Conservation (phyloP, 1,140 invertebrate species). For the Drosophila pseudoananassae region DNA sequence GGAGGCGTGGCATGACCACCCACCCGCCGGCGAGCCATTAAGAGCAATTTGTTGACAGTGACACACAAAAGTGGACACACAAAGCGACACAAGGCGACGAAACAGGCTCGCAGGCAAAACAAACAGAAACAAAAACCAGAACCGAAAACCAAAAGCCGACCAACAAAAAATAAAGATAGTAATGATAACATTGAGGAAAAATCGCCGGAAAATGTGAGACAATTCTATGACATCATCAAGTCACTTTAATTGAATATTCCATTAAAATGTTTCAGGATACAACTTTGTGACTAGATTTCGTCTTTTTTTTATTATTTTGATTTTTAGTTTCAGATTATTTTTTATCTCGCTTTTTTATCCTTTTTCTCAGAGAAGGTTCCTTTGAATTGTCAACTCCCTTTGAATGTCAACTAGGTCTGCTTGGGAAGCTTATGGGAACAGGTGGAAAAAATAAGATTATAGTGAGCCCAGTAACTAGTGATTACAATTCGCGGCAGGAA, state of each 20-base stretch:
- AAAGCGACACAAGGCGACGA: conserved; percentile 50
- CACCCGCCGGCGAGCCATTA: conserved; percentile 67
- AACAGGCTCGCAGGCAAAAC: conserved; percentile 40
- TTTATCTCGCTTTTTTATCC: not conserved
- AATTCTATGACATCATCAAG: conserved; percentile 39
- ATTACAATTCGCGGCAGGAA: not conserved
- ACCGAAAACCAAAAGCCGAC: not conserved
- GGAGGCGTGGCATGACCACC: conserved; percentile 41
- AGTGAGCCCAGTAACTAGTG: not conserved
- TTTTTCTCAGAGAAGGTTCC: not conserved
- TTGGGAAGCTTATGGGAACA: conserved; percentile 9
- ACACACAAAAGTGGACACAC: conserved; percentile 79
- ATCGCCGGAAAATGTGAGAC: conserved; percentile 38
- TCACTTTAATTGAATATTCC: conserved; percentile 29
- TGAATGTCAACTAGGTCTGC: conserved; percentile 10
- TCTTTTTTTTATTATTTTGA: conserved; percentile 17
- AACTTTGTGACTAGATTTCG: not conserved
- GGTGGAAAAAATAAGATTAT: conserved; percentile 13
- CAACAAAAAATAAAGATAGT: conserved; percentile 16
- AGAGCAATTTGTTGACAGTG: conserved; percentile 82
- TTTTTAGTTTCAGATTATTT: not conserved
- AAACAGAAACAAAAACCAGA: conserved; percentile 9
- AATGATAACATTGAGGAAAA: conserved; percentile 32
- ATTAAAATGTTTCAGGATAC: not conserved
- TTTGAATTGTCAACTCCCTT: conserved; percentile 9